Evolutionary conservation across 1,140 invertebrate genomes (phyloP).

Genomic region (Aphaenogaster floridana): DNA sequence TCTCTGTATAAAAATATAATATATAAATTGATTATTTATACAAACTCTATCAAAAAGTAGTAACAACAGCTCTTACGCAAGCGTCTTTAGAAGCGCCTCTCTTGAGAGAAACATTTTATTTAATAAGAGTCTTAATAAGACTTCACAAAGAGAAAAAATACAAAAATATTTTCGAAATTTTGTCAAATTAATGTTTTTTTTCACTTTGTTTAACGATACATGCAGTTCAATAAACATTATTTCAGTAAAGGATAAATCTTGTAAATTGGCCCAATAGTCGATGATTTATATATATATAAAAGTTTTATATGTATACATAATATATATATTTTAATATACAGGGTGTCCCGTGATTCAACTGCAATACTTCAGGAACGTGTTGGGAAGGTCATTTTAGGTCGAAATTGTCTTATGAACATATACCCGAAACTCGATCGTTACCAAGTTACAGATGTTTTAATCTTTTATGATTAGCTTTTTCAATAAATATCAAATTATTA

Average conservation of each 20-base stretch:
- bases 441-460: too few species aligned
- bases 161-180: not conserved
- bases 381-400: too few species aligned
- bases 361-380: too few species aligned
- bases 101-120: not conserved
- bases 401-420: too few species aligned
- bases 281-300: slow-evolving; percentile 23
- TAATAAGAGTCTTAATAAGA: not conserved
- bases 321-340: too few species aligned
- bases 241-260: slow-evolving; percentile 19
- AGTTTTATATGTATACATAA: too few species aligned
- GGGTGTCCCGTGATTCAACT: too few species aligned
- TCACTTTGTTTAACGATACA: slow-evolving; percentile 12
- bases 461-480: too few species aligned
- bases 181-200: slow-evolving; percentile 34
- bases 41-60: slow-evolving; percentile 35
- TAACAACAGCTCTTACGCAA: slow-evolving; percentile 20
- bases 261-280: not conserved
- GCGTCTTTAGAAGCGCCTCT: not conserved
- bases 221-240: slow-evolving; percentile 31
- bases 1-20: slow-evolving; percentile 48
- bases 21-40: slow-evolving; percentile 49
- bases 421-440: too few species aligned
- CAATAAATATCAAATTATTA: too few species aligned
- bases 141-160: not conserved